phyloP scores from a whole-genome alignment of 1,140 invertebrate species.

The Pissodes strobi region DNA sequence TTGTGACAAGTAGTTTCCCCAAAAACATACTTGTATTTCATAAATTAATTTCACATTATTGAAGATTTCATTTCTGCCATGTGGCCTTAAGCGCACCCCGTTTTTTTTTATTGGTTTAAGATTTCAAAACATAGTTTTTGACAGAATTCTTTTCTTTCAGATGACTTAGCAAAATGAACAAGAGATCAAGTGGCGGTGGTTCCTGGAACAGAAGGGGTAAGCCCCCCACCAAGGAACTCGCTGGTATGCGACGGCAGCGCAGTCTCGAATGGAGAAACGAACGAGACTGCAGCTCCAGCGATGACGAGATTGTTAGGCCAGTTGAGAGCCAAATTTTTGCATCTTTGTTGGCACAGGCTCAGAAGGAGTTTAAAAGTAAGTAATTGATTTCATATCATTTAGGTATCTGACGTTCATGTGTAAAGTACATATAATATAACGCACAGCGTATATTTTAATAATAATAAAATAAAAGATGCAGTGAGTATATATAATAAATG shows the following conservation, averaged over 20 bases:
- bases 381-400: neutral
- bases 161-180: constrained; percentile 33
- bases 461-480: too few species aligned
- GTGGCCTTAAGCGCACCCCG: too few species aligned
- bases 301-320: constrained; percentile 63
- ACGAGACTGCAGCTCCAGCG: constrained; percentile 67
- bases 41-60: too few species aligned
- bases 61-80: too few species aligned
- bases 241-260: constrained; percentile 62
- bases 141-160: constrained; percentile 16
- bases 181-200: constrained; percentile 46
- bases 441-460: too few species aligned
- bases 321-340: constrained; percentile 68
- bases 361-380: constrained; percentile 64
- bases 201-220: constrained; percentile 57
- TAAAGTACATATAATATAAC: too few species aligned
- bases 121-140: neutral
- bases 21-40: too few species aligned
- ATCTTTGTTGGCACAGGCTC: constrained; percentile 65
- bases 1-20: too few species aligned
- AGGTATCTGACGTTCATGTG: too few species aligned
- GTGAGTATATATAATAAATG: too few species aligned
- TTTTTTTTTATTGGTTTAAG: too few species aligned
- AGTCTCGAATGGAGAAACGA: constrained; percentile 67
- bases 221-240: constrained; percentile 52